Evolutionary conservation across 2,888 invertebrate species (phyloP).

Genomic region (Monoplex corrugatus): DNA sequence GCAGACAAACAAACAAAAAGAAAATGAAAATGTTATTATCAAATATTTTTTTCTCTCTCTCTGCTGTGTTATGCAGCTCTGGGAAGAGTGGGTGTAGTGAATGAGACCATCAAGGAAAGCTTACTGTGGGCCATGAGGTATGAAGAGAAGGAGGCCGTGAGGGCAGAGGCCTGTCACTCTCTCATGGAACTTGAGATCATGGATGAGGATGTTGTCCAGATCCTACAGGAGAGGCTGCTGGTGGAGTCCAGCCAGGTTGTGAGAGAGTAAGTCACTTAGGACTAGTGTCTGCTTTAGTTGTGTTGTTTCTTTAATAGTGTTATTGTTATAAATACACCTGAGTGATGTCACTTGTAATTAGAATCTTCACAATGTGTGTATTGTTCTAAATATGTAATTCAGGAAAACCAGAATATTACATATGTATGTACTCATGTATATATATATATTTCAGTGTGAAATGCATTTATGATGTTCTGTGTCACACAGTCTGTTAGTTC

Average conservation of each 20-base stretch:
- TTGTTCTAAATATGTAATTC: too few species aligned
- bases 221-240: conserved; percentile 79
- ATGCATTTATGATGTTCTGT: too few species aligned
- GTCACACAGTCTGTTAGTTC: too few species aligned
- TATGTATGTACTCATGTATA: too few species aligned
- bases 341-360: too few species aligned
- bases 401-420: too few species aligned
- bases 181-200: conserved; percentile 70
- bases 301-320: not conserved
- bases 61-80: conserved; percentile 73
- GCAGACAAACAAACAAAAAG: too few species aligned
- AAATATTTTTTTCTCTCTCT: too few species aligned
- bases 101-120: conserved; percentile 72
- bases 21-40: too few species aligned
- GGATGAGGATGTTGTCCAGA: conserved; percentile 76
- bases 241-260: conserved; percentile 79
- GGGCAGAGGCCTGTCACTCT: conserved; percentile 81
- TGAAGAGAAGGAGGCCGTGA: conserved; percentile 78
- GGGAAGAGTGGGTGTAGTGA: conserved; percentile 76
- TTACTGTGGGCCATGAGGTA: conserved; percentile 80
- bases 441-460: too few species aligned
- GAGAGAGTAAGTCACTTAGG: conserved; percentile 71
- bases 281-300: not conserved
- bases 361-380: too few species aligned
- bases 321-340: too few species aligned